A percentile compares a stretch with the other conserved stretches of the same genome.
phyloP scores from a whole-genome alignment of 2,797 vertebrate species.

The Chromis chromis region DNA sequence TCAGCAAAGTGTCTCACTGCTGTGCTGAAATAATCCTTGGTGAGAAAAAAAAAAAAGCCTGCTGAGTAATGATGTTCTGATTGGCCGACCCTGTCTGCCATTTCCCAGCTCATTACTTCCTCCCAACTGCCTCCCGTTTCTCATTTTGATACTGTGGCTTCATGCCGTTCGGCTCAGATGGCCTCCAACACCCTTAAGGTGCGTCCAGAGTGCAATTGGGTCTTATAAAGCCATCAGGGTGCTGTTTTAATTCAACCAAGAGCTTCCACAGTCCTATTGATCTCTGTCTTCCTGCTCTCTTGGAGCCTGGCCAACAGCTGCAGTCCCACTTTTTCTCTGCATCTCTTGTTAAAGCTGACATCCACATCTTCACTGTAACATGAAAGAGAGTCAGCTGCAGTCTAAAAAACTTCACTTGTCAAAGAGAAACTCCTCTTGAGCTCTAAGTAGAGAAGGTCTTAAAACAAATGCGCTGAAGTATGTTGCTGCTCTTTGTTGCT shows the following conservation, averaged over 20 bases:
- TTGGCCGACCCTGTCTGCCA: slow-evolving; percentile 75
- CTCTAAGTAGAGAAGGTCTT: slow-evolving; percentile 18
- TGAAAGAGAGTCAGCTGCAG: slow-evolving; percentile 16
- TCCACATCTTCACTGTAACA: slow-evolving; percentile 62
- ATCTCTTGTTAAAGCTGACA: slow-evolving; percentile 69
- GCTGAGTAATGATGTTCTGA: slow-evolving; percentile 79
- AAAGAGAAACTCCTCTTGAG: slow-evolving; percentile 37
- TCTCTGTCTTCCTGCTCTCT: slow-evolving; percentile 60
- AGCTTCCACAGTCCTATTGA: slow-evolving; percentile 77
- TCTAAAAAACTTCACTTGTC: slow-evolving; percentile 33
- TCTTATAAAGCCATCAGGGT: slow-evolving; percentile 79
- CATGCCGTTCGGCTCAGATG: slow-evolving; percentile 57
- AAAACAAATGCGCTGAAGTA: background rate
- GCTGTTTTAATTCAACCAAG: slow-evolving; percentile 83
- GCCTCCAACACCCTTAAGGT: slow-evolving; percentile 66
- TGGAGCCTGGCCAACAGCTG: slow-evolving; percentile 58
- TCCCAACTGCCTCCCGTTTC: slow-evolving; percentile 69
- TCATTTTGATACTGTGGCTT: slow-evolving; percentile 71
- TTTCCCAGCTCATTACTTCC: slow-evolving; percentile 78
- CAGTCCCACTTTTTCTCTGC: slow-evolving; percentile 28
- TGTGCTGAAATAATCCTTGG: slow-evolving; percentile 69
- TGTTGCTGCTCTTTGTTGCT: background rate
- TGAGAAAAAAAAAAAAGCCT: slow-evolving; percentile 45
- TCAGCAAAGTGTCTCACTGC: slow-evolving; percentile 66
- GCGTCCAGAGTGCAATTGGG: slow-evolving; percentile 72